Evolutionary conservation across 2,888 invertebrate genomes (phyloP), one percentile per base, ranked within the genome.

Genomic region (Cancer borealis): DNA sequence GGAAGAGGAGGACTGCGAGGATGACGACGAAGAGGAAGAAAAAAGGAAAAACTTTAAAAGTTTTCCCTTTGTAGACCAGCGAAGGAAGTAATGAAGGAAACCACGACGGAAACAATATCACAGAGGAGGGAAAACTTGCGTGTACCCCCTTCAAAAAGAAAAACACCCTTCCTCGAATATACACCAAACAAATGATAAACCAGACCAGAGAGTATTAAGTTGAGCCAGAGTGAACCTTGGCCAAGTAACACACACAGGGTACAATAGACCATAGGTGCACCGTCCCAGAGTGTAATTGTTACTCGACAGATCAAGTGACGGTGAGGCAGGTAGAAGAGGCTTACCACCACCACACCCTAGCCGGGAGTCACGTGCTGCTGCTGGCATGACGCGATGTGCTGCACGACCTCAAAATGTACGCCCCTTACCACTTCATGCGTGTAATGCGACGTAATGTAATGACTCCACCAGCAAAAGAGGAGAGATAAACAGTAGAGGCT

Each of bases 331-430:
- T 26, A 5, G 14, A 3, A 39, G 87, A 87, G 87, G 54, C 12
- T 54, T 54, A 10, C 14, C 54, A 54, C n/a, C n/a, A 66, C 21
- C 66, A 17, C 66, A 66, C n/a, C 66, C 66, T 66, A n/a, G 66
- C 66, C 66, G 66, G 66, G 54, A n/a, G n/a, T 66, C n/a, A 66
- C 66, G 66, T 66, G n/a, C 66, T n/a, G 66, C 66, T n/a, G 17
- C n/a, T 66, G 17, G n/a, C n/a, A n/a, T n/a, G 66, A 66, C n/a
- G 66, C 66, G n/a, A 47, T 45, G 88, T 10, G 88, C 46, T 10
- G 88, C 4, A 47, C 46, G 47, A 47, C 46, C 66, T 66, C 66
- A 6, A 66, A n/a, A 6, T 66, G 66, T 66, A 66, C 66, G 21
- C n/a, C 17, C 21, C 66, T 21, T n/a, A 6, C 66, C 54, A 14